phyloP scores from a whole-genome alignment of 2,888 invertebrate genomes.

The Drosophila pseudotakahashii region DNA sequence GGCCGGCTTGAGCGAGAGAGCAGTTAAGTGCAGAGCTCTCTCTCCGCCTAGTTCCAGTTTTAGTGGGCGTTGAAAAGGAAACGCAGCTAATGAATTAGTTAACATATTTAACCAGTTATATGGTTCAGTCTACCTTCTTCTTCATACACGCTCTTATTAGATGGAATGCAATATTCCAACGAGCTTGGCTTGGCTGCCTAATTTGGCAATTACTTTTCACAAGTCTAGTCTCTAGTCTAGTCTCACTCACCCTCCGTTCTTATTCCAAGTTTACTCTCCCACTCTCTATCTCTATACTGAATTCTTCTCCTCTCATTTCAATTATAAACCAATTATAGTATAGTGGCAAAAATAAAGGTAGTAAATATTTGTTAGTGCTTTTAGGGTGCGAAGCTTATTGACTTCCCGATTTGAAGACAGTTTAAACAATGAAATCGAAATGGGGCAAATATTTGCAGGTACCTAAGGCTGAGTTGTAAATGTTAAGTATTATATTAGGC shows the following conservation, averaged over 20 bases:
- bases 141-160: neutral
- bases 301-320: constrained; percentile 26
- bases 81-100: constrained; percentile 39
- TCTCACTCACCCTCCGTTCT: neutral
- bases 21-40: neutral
- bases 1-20: constrained; percentile 24
- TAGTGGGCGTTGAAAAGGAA: constrained; percentile 36
- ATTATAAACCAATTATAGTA: constrained; percentile 64
- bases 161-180: constrained; percentile 6
- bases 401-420: constrained; percentile 46
- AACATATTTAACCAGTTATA: constrained; percentile 36
- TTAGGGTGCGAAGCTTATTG: constrained; percentile 48
- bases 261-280: neutral
- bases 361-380: constrained; percentile 65
- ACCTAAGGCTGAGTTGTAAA: neutral
- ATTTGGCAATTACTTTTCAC: constrained; percentile 22
- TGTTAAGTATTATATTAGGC: too few species aligned
- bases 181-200: constrained; percentile 23
- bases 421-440: constrained; percentile 47
- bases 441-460: neutral
- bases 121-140: neutral
- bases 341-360: constrained; percentile 35
- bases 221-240: neutral
- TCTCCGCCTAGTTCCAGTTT: neutral
- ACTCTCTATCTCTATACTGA: neutral